Evolutionary conservation across 2,888 invertebrate species (phyloP).

Genomic region (Deilephila porcellus): DNA sequence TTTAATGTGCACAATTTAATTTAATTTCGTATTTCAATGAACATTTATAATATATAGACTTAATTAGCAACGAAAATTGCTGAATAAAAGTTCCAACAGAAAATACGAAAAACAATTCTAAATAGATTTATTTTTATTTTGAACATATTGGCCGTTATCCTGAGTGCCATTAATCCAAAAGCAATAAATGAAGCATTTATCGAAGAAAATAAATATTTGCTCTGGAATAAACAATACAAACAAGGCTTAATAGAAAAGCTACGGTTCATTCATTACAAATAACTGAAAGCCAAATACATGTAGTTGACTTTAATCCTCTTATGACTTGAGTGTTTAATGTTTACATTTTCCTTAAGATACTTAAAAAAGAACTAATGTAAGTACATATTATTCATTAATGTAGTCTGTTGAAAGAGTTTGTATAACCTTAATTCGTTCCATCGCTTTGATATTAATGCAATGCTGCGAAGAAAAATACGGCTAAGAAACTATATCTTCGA

Average conservation of each 20-base stretch:
- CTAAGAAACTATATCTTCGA: too few species aligned
- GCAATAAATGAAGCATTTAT: background rate
- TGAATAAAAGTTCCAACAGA: background rate
- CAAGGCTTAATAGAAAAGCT: slow-evolving; percentile 7
- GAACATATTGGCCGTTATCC: background rate
- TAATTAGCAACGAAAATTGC: background rate
- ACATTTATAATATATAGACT: too few species aligned
- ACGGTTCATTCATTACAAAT: background rate
- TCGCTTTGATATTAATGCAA: too few species aligned
- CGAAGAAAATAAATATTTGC: background rate
- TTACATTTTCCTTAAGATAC: too few species aligned
- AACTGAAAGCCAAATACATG: background rate
- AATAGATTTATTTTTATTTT: background rate
- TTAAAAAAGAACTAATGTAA: too few species aligned
- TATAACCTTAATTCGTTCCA: too few species aligned
- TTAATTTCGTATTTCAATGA: background rate
- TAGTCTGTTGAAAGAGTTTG: too few species aligned
- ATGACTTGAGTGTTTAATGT: too few species aligned
- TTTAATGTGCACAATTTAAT: background rate
- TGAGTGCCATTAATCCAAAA: background rate
- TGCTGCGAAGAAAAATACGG: too few species aligned
- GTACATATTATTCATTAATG: too few species aligned
- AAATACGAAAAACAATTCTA: background rate
- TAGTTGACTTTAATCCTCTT: too few species aligned
- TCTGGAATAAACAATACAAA: slow-evolving; percentile 6